Conservation (phyloP, 1,140 invertebrate genomes). For the Zaprionus lachaisei region DNA sequence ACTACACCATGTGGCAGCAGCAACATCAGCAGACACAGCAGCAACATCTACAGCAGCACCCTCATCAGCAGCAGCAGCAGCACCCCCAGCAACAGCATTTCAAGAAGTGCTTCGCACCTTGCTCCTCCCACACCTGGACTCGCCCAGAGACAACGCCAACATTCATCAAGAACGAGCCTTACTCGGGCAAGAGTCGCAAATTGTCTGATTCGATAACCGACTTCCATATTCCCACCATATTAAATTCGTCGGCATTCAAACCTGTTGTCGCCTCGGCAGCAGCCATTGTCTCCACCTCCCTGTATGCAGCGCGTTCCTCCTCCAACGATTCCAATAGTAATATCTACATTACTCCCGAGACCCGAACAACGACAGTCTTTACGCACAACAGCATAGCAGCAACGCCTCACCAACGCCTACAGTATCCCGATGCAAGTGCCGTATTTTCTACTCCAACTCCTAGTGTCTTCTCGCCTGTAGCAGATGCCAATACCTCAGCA, state of each 20-base stretch:
- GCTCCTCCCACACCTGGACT: slow-evolving; percentile 87
- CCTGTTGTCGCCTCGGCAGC: slow-evolving; percentile 85
- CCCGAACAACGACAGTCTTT: slow-evolving; percentile 84
- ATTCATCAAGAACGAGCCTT: neutral
- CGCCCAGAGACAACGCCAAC: slow-evolving; percentile 66
- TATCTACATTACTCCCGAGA: slow-evolving; percentile 68
- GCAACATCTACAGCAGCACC: slow-evolving; percentile 29
- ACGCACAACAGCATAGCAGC: slow-evolving; percentile 56
- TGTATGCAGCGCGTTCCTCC: slow-evolving; percentile 57
- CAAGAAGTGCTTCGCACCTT: slow-evolving; percentile 86
- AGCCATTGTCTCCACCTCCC: slow-evolving; percentile 61
- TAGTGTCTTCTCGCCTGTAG: slow-evolving; percentile 33
- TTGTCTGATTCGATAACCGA: slow-evolving; percentile 29
- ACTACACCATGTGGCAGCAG: slow-evolving; percentile 88
- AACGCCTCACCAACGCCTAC: slow-evolving; percentile 12
- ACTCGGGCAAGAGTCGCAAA: slow-evolving; percentile 25
- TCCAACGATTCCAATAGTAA: slow-evolving; percentile 57
- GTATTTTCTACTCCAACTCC: slow-evolving; percentile 6
- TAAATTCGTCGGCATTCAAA: slow-evolving; percentile 87
- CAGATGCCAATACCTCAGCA: slow-evolving; percentile 38
- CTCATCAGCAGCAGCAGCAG: slow-evolving; percentile 46
- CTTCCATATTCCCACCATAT: slow-evolving; percentile 62
- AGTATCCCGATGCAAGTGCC: neutral
- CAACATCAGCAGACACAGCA: slow-evolving; percentile 78
- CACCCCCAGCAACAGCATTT: slow-evolving; percentile 16